Evolutionary conservation across 2,888 invertebrate species (phyloP), one percentile per base, ranked within the genome.

Genomic region (Brachyptera risi): DNA sequence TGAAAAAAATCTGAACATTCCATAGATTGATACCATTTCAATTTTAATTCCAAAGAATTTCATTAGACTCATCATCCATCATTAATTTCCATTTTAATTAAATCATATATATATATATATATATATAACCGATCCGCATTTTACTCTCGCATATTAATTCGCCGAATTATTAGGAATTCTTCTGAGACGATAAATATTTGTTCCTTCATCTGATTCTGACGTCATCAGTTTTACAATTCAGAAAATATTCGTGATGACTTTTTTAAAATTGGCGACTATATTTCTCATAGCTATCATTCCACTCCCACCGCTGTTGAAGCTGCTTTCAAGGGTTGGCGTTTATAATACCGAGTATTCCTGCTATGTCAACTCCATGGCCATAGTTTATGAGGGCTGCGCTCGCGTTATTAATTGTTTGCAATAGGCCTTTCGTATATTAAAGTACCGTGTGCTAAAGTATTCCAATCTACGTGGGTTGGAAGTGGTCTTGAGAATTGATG

Each of bases 21-120:
- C 35, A 11, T 35, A 35, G 35, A 38, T 15, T 38, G 15, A 44
- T 44, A 44, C 44, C 19, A 21, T 44, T 21, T 44, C 4, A 44
- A n/a, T 44, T 44, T 31, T 11, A 11, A 11, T 31, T 31, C 11
- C 5, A 31, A 54, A 54, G 54, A 54, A 54, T 54, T 54, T 54
- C 31, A 54, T 54, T 54, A 54, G 37, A 54, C 17, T 17, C 35
- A 54, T 23, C 54, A 54, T 54, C 35, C 37, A 54, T 35, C 35
- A 35, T 23, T 31, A 37, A 54, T 21, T 54, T 17, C 35, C 21
- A 17, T 21, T 2, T 21, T 35, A 51, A 27, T 27, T 27, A 51
- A 27, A 51, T n/a, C n/a, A n/a, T 5, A 5, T 5, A 11, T n/a
- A n/a, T n/a, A n/a, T 31, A 31, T 7, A 31, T n/a, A n/a, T n/a